Evolutionary conservation across 1,140 invertebrate genomes (phyloP).

Genomic region (Lasaia peninsularis): DNA sequence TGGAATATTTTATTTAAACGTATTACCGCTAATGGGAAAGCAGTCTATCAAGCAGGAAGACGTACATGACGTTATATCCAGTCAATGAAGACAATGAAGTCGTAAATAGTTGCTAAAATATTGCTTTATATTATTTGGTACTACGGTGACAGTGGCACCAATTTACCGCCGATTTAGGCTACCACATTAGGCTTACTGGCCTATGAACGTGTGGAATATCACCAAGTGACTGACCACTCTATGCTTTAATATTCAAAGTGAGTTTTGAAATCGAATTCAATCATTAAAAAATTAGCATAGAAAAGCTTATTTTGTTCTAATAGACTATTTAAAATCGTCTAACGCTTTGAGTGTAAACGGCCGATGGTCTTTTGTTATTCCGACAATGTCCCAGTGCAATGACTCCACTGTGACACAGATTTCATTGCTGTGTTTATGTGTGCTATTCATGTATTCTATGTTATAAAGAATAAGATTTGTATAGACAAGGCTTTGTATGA

Average conservation of each 20-base stretch:
- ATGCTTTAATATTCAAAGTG: constrained; percentile 1
- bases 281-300: constrained; percentile 10
- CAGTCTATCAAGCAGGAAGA: too few species aligned
- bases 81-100: too few species aligned
- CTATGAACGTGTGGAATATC: not conserved
- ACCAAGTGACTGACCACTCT: not conserved
- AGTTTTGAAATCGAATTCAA: not conserved
- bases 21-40: too few species aligned
- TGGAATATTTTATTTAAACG: too few species aligned
- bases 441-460: constrained; percentile 18
- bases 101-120: too few species aligned
- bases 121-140: too few species aligned
- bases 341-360: constrained; percentile 8
- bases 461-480: constrained; percentile 20
- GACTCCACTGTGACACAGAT: constrained; percentile 53
- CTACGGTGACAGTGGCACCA: too few species aligned
- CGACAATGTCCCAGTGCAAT: constrained; percentile 36
- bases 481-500: not conserved
- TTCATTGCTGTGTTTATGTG: constrained; percentile 41
- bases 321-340: constrained; percentile 6
- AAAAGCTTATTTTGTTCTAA: constrained; percentile 8
- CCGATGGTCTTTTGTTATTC: constrained; percentile 37
- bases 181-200: too few species aligned
- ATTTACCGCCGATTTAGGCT: too few species aligned
- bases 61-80: too few species aligned